These are phyloP conservation scores for Lithophane semibrunnea DNA, from an alignment of 2,888 invertebrate genomes.

Conservation along the genomic window DNA sequence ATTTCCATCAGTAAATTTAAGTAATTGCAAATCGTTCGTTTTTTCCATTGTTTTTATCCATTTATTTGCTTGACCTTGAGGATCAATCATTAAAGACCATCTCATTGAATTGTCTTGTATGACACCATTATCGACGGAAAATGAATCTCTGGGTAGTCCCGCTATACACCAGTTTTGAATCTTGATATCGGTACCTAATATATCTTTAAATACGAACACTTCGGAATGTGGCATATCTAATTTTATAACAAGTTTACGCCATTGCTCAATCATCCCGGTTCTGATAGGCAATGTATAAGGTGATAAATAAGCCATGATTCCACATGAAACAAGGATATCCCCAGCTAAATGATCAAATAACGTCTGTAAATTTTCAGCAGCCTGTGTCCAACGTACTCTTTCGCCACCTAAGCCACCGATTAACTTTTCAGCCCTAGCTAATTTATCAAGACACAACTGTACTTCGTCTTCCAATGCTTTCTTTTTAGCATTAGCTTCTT, in stretches of 20 bases:
- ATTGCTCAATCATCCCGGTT: conserved; percentile 91
- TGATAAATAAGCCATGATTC: conserved; percentile 96
- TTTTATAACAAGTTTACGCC: conserved; percentile 93
- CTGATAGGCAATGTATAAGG: conserved; percentile 94
- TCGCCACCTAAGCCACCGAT: conserved; percentile 97
- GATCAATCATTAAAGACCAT: conserved; percentile 96
- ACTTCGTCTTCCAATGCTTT: conserved; percentile 93
- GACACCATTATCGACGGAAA: conserved; percentile 96
- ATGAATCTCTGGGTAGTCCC: conserved; percentile 94
- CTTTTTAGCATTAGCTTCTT: conserved; percentile 92
- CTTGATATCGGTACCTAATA: conserved; percentile 96
- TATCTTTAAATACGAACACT: conserved; percentile 93
- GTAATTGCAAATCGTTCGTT: conserved; percentile 92
- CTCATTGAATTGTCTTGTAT: conserved; percentile 95
- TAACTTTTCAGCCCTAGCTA: conserved; percentile 96
- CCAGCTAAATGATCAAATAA: conserved; percentile 96
- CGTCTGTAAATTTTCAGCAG: conserved; percentile 93
- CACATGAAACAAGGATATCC: conserved; percentile 96
- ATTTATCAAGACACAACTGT: conserved; percentile 95
- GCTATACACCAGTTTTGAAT: conserved; percentile 96
- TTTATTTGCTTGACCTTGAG: conserved; percentile 95
- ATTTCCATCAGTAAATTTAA: conserved; percentile 94
- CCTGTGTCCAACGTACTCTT: conserved; percentile 95
- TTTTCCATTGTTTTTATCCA: conserved; percentile 97
- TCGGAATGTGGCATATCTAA: conserved; percentile 94